These are phyloP conservation scores for Nysson spinosus DNA, from an alignment of 2,888 invertebrate genomes.

Conservation along the genomic window DNA sequence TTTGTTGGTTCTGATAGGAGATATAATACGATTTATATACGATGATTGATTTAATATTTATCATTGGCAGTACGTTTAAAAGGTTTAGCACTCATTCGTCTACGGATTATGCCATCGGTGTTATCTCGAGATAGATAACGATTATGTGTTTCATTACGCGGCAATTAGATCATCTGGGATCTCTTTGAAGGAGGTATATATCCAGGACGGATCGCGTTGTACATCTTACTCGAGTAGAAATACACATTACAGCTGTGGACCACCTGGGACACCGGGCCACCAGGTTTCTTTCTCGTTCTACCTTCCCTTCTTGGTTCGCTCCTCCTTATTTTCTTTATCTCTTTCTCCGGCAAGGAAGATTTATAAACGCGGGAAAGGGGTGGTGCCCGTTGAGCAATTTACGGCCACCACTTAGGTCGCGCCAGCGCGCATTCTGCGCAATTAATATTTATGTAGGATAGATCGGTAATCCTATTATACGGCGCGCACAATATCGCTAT, in stretches of 20 bases:
- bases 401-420: conserved; percentile 52
- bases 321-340: background rate
- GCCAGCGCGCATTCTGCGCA: conserved; percentile 42
- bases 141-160: too few relatives aligned
- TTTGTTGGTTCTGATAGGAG: conserved; percentile 15
- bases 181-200: conserved; percentile 13
- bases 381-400: conserved; percentile 47
- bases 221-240: conserved; percentile 31
- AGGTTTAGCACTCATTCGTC: too few relatives aligned
- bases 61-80: too few relatives aligned
- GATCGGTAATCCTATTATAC: conserved; percentile 57
- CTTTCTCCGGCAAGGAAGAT: conserved; percentile 40
- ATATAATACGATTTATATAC: too few relatives aligned
- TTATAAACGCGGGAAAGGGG: conserved; percentile 42
- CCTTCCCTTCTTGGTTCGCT: conserved; percentile 2
- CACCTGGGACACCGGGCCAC: conserved; percentile 49
- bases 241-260: conserved; percentile 41
- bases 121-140: too few relatives aligned
- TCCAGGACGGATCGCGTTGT: conserved; percentile 25
- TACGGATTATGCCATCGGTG: too few relatives aligned
- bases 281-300: conserved; percentile 8
- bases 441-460: conserved; percentile 60
- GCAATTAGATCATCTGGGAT: too few relatives aligned
- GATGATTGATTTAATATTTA: too few relatives aligned
- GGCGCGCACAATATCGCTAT: conserved; percentile 55